Percentiles rank a stretch among this genome's conserved stretches.
Conservation (phyloP, 2,113 vertebrate genomes). For the Thalassoma bifasciatum region DNA sequence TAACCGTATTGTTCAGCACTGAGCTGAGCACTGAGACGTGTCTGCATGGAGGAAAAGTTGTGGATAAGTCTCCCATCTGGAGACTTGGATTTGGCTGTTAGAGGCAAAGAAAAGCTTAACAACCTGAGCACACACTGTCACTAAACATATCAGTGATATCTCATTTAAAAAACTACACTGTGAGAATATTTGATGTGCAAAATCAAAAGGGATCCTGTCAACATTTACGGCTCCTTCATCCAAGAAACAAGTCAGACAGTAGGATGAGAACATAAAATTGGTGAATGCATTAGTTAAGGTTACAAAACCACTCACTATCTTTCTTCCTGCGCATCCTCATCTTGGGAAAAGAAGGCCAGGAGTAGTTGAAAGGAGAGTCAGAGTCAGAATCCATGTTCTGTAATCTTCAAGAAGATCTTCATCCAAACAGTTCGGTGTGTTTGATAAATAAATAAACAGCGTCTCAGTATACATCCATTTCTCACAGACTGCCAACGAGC, state of each 20-base stretch:
- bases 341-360: slow-evolving; percentile 97
- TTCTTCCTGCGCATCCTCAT: slow-evolving; percentile 94
- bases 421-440: slow-evolving; percentile 36
- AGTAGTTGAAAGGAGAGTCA: slow-evolving; percentile 98
- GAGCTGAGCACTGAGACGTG: slow-evolving; percentile 24
- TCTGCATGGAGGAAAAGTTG: slow-evolving; percentile 32
- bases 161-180: background rate
- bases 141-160: background rate
- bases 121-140: background rate
- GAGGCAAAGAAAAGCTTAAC: background rate
- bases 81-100: too few relatives aligned
- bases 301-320: slow-evolving; percentile 80
- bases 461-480: slow-evolving; percentile 63
- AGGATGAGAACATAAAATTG: background rate
- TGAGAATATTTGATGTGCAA: background rate
- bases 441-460: slow-evolving; percentile 27
- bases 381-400: slow-evolving; percentile 95
- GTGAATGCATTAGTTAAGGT: background rate
- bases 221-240: background rate
- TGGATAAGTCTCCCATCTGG: slow-evolving; percentile 13
- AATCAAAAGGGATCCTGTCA: background rate
- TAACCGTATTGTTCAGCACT: slow-evolving; percentile 66
- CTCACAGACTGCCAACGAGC: slow-evolving; percentile 26
- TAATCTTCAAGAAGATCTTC: slow-evolving; percentile 34
- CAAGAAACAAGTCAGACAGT: background rate